Evolutionary conservation across 1,140 invertebrate species (phyloP).

Genomic region (Holotrichia oblita): DNA sequence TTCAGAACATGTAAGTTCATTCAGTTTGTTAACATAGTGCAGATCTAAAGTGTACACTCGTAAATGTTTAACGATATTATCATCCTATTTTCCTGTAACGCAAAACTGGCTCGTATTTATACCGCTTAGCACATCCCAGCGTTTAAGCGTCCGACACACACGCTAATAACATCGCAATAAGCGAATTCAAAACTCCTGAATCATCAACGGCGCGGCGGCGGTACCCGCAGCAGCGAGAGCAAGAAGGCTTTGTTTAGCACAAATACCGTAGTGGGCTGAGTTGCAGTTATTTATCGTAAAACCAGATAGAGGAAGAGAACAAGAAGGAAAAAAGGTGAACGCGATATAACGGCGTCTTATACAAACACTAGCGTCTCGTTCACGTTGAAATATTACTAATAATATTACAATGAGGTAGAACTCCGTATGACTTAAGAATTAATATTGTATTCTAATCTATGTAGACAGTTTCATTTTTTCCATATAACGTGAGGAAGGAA

Average conservation of each 20-base stretch:
- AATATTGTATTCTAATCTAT: no score
- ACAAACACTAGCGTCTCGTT: background rate
- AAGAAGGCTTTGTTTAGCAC: slow-evolving; percentile 8
- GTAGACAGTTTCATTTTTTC: no score
- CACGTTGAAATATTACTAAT: slow-evolving; percentile 1
- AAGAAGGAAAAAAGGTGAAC: background rate
- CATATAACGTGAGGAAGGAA: no score
- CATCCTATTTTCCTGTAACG: background rate
- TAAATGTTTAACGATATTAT: background rate
- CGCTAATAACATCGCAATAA: slow-evolving; percentile 18
- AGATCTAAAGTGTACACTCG: background rate
- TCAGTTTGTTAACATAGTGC: no score
- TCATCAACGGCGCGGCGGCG: slow-evolving; percentile 9
- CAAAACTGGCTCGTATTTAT: background rate
- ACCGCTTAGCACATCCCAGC: background rate
- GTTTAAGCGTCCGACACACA: background rate
- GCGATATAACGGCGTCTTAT: slow-evolving; percentile 6
- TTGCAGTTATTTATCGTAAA: slow-evolving; percentile 33
- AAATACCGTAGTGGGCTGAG: slow-evolving; percentile 23
- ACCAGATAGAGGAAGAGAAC: background rate
- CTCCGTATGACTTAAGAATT: no score
- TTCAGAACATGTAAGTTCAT: no score
- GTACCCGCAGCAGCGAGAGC: background rate
- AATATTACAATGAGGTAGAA: background rate
- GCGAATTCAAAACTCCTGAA: slow-evolving; percentile 29